These are phyloP conservation scores for Calliopum simillimum DNA, from an alignment of 2,888 invertebrate genomes.

Conservation along the genomic window DNA sequence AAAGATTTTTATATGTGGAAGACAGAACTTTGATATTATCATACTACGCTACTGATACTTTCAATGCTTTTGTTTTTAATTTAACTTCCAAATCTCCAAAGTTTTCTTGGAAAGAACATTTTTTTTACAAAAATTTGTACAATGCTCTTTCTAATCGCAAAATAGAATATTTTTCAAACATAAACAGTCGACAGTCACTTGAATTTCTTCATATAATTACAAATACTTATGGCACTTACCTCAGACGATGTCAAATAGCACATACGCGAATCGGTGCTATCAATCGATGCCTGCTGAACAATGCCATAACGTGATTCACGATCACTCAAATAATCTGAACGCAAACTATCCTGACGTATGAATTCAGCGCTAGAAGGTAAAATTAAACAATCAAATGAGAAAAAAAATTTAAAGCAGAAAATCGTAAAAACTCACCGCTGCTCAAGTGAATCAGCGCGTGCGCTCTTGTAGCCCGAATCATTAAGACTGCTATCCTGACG, in stretches of 20 bases:
- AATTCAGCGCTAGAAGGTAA: conserved; percentile 74
- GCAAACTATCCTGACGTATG: conserved; percentile 89
- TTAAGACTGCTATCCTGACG: conserved; percentile 88
- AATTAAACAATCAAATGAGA: conserved; percentile 37
- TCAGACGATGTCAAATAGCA: conserved; percentile 96
- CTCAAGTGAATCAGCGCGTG: conserved; percentile 87
- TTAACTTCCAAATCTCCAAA: too few relatives aligned
- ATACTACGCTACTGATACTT: too few relatives aligned
- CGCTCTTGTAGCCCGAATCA: conserved; percentile 88
- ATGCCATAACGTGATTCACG: conserved; percentile 89
- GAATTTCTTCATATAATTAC: too few relatives aligned
- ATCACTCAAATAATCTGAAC: conserved; percentile 91
- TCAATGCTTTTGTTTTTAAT: too few relatives aligned
- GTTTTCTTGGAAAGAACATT: too few relatives aligned
- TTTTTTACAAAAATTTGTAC: too few relatives aligned
- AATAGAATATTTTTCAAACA: too few relatives aligned
- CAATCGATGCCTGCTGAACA: conserved; percentile 93
- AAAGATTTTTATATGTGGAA: too few relatives aligned
- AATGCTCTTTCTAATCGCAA: too few relatives aligned
- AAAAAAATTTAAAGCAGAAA: conserved; percentile 15
- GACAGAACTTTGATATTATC: too few relatives aligned
- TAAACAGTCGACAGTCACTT: too few relatives aligned
- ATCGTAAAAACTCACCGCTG: conserved; percentile 74
- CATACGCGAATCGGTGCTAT: conserved; percentile 92
- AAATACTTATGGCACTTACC: conserved; percentile 84